Conservation (phyloP, 2,113 vertebrate species). For the Phrynosoma platyrhinos region DNA sequence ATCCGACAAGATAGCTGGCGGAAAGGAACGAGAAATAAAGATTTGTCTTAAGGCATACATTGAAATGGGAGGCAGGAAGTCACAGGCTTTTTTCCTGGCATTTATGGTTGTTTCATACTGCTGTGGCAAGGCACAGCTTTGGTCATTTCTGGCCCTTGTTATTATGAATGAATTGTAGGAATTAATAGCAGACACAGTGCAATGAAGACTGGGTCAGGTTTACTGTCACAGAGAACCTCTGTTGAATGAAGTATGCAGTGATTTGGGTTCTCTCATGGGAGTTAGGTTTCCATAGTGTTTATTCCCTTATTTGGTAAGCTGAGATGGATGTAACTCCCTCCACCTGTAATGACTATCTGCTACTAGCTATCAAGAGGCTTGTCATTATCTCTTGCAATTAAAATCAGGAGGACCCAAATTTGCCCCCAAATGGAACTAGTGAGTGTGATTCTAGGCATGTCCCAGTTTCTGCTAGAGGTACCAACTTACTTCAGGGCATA, state of each 20-base stretch:
- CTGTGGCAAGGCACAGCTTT: background rate
- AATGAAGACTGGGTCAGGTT: background rate
- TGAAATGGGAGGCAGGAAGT: background rate
- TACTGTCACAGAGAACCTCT: background rate
- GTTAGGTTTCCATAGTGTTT: background rate
- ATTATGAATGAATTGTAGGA: background rate
- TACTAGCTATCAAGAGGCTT: background rate
- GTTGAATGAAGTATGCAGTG: background rate
- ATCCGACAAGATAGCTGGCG: slow-evolving; percentile 9
- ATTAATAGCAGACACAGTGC: background rate
- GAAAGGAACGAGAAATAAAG: background rate
- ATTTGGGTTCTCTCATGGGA: background rate
- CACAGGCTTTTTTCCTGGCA: background rate
- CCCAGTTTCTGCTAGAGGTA: background rate
- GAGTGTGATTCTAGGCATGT: background rate
- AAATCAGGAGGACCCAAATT: background rate
- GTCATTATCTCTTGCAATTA: background rate
- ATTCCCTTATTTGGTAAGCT: background rate
- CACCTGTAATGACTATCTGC: background rate
- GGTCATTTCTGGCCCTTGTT: background rate
- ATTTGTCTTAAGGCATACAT: background rate
- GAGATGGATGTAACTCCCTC: background rate
- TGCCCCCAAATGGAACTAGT: background rate
- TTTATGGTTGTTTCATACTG: background rate
- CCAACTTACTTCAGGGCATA: background rate